A percentile compares a stretch with the other conserved stretches of the same genome.
Conservation (phyloP, 2,113 vertebrate species). For the Oncorhynchus clarkii region DNA sequence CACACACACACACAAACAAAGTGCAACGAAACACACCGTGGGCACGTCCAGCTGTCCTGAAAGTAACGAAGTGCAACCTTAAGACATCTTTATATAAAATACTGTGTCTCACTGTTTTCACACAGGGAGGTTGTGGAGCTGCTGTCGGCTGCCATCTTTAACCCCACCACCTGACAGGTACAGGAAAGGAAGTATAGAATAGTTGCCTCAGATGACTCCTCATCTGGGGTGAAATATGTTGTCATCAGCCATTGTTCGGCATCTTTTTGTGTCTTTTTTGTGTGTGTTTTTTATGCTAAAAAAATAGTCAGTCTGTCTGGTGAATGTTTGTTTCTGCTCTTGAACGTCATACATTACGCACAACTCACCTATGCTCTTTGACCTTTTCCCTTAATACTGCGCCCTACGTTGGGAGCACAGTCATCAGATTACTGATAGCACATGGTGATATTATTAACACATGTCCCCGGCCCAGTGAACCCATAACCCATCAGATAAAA, state of each 20-base stretch:
- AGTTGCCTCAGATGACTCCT: conserved; percentile 31
- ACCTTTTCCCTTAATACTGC: conserved; percentile 5
- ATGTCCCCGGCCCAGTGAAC: background rate
- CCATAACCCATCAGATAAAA: conserved; percentile 27
- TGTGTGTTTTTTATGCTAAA: no score
- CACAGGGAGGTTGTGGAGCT: conserved; percentile 27
- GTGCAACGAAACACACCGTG: conserved; percentile 48
- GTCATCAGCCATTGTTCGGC: background rate
- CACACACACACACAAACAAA: conserved; percentile 46
- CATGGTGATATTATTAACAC: conserved; percentile 5
- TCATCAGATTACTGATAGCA: conserved; percentile 22
- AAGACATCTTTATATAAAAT: conserved; percentile 57
- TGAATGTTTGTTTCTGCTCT: no score
- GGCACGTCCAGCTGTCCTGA: conserved; percentile 50
- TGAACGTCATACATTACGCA: background rate
- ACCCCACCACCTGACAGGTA: conserved; percentile 44
- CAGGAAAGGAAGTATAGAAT: conserved; percentile 27
- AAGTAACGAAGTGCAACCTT: conserved; percentile 66
- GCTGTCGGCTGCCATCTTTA: conserved; percentile 43
- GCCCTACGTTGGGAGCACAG: conserved; percentile 27
- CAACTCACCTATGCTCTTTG: conserved; percentile 22
- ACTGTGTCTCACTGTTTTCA: conserved; percentile 42
- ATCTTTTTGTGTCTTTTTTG: no score
- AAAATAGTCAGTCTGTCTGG: no score
- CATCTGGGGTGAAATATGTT: background rate